These are phyloP conservation scores for Notarius lentiginosus DNA, from an alignment of 2,113 vertebrate genomes.

Conservation along the genomic window DNA sequence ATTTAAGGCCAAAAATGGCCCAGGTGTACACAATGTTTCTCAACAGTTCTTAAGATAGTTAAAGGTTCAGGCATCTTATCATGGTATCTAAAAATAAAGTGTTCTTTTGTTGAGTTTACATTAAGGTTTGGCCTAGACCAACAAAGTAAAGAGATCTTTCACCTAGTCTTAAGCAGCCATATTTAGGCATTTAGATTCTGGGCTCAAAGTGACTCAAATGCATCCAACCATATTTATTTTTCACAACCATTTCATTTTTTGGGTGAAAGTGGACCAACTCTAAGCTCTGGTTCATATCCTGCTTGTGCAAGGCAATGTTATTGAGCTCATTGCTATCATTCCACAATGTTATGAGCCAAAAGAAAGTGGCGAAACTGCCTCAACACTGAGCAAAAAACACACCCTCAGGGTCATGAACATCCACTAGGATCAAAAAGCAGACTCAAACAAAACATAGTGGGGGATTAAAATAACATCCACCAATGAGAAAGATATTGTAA, in stretches of 20 bases:
- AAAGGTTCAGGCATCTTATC: neutral
- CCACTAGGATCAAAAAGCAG: slow-evolving; percentile 27
- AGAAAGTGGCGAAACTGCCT: neutral
- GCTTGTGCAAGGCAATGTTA: neutral
- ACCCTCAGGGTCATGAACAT: neutral
- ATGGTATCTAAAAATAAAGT: neutral
- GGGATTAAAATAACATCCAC: slow-evolving; percentile 35
- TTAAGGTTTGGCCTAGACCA: neutral
- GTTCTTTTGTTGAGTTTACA: neutral
- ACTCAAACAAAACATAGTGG: slow-evolving; percentile 30
- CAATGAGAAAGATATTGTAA: slow-evolving; percentile 16
- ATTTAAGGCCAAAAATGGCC: neutral
- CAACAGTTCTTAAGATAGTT: neutral
- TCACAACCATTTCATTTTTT: neutral
- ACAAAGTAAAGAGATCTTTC: neutral
- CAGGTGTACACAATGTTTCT: neutral
- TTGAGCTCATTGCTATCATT: neutral
- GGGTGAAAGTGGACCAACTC: neutral
- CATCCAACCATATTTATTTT: neutral
- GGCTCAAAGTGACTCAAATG: neutral
- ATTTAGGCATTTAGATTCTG: neutral
- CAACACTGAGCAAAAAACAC: neutral
- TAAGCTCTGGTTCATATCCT: neutral
- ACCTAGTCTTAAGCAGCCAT: neutral
- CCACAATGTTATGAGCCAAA: neutral